phyloP scores from a whole-genome alignment of 2,797 vertebrate genomes.

The Poeciliopsis presidionis region DNA sequence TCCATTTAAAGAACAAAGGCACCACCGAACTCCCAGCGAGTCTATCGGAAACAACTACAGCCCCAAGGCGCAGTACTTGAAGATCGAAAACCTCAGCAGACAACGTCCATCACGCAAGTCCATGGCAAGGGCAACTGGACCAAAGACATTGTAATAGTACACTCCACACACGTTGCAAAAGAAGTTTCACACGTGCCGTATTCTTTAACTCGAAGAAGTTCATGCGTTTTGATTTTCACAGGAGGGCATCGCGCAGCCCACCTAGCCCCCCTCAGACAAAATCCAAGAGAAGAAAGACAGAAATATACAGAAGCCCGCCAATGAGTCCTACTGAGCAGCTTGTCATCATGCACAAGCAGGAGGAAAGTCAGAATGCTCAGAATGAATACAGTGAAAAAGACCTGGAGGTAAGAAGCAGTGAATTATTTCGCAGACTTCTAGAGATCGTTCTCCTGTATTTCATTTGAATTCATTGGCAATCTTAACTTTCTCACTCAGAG shows the following conservation, averaged over 20 bases:
- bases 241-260: constrained; percentile 8
- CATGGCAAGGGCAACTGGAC: constrained; percentile 15
- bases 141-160: constrained; percentile 71
- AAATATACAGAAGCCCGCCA: constrained; percentile 67
- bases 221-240: constrained; percentile 31
- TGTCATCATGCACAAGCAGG: constrained; percentile 79
- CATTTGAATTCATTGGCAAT: constrained; percentile 4
- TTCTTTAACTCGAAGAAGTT: constrained; percentile 8
- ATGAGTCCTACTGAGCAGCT: constrained; percentile 87
- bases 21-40: constrained; percentile 82
- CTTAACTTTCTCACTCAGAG: constrained; percentile 74
- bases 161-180: neutral
- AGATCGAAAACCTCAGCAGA: constrained; percentile 75
- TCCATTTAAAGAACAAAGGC: constrained; percentile 85
- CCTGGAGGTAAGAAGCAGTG: constrained; percentile 78
- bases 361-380: constrained; percentile 69
- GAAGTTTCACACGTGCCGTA: neutral
- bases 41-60: constrained; percentile 91
- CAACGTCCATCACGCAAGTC: constrained; percentile 24
- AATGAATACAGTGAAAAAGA: constrained; percentile 80
- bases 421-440: neutral
- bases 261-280: constrained; percentile 4
- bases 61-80: constrained; percentile 78
- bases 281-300: neutral
- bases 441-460: neutral